phyloP scores from a whole-genome alignment of 2,113 vertebrate species.

The Chionodraco myersi region DNA sequence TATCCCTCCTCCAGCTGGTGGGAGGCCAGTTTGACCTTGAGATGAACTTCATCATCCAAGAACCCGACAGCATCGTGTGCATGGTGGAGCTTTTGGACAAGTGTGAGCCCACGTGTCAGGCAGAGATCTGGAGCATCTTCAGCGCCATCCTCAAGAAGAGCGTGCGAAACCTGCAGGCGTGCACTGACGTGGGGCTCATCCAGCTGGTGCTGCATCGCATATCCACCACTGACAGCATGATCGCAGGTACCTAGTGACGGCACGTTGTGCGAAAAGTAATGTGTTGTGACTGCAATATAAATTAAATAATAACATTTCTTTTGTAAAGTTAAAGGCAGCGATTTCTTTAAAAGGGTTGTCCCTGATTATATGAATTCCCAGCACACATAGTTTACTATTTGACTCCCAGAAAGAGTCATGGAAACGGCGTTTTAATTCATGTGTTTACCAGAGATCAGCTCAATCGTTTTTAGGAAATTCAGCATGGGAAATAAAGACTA shows the following conservation, averaged over 20 bases:
- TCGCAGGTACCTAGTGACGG: conserved; percentile 87
- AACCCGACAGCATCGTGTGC: conserved; percentile 92
- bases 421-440: too few species aligned
- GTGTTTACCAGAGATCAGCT: too few species aligned
- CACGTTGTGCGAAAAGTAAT: too few species aligned
- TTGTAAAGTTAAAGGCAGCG: too few species aligned
- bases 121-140: conserved; percentile 98
- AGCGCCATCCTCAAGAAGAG: conserved; percentile 97
- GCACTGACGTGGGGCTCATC: conserved; percentile 93
- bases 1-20: conserved; percentile 86
- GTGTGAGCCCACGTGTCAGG: conserved; percentile 94
- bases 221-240: conserved; percentile 90
- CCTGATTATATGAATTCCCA: too few species aligned
- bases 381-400: too few species aligned
- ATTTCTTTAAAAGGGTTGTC: too few species aligned
- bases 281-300: too few species aligned
- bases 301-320: too few species aligned
- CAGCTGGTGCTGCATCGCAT: conserved; percentile 91
- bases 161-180: conserved; percentile 93
- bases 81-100: conserved; percentile 96
- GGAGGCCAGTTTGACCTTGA: conserved; percentile 97
- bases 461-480: too few species aligned
- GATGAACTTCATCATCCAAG: conserved; percentile 99
- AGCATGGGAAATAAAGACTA: too few species aligned
- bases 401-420: too few species aligned